These are phyloP conservation scores for Scarus forsteni DNA, from an alignment of 2,797 vertebrate genomes.

Conservation along the genomic window DNA sequence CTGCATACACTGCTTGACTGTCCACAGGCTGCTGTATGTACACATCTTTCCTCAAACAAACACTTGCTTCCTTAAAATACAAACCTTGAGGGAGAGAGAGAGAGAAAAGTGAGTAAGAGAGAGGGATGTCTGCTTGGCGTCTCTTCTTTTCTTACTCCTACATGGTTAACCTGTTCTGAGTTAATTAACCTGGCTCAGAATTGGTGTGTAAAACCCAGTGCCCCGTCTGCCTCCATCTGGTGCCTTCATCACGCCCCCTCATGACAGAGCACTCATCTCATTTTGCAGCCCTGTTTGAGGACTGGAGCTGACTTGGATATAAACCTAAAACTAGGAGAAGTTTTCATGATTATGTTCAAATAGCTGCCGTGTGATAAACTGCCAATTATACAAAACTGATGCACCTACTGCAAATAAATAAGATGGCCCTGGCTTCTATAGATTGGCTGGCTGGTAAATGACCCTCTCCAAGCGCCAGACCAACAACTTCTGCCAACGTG, in stretches of 20 bases:
- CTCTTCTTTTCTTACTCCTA: constrained; percentile 18
- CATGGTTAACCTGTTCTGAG: constrained; percentile 34
- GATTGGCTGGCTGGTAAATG: constrained; percentile 15
- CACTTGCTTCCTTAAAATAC: not conserved
- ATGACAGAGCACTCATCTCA: not conserved
- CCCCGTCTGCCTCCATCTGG: constrained; percentile 24
- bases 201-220: constrained; percentile 29
- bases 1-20: constrained; percentile 17
- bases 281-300: not conserved
- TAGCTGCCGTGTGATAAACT: constrained; percentile 14
- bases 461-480: constrained; percentile 22
- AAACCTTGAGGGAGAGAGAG: not conserved
- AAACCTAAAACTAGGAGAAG: not conserved
- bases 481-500: constrained; percentile 37
- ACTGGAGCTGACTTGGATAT: not conserved
- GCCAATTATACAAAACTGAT: not conserved
- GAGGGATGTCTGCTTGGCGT: not conserved
- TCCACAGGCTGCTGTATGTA: not conserved
- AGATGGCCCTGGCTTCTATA: constrained; percentile 4
- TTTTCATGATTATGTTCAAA: constrained; percentile 7
- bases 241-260: constrained; percentile 11
- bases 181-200: constrained; percentile 43
- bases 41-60: constrained; percentile 8
- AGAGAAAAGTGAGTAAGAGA: no score
- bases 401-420: constrained; percentile 14